These are phyloP conservation scores for Agapostemon virescens DNA, from an alignment of 2,888 invertebrate genomes.

Conservation along the genomic window DNA sequence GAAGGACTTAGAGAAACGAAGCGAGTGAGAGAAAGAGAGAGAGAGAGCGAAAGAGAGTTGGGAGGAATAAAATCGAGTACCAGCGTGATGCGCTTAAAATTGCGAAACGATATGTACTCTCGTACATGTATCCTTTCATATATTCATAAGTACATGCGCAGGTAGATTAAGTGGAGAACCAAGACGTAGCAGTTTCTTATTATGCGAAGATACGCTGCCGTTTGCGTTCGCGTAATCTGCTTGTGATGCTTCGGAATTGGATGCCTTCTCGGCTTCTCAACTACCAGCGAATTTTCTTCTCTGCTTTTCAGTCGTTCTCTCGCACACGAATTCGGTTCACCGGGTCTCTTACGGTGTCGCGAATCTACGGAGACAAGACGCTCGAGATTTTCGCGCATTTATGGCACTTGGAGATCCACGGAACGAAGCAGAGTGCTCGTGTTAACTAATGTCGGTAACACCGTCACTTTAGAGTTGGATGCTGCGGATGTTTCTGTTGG, in stretches of 20 bases:
- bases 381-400: background rate
- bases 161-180: background rate
- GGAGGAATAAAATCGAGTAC: background rate
- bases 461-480: background rate
- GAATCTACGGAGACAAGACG: background rate
- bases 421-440: background rate
- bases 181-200: background rate
- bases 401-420: background rate
- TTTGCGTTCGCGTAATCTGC: conserved; percentile 5
- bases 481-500: background rate
- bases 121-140: background rate
- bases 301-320: background rate
- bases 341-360: background rate
- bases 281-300: background rate
- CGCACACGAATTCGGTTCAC: background rate
- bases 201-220: background rate
- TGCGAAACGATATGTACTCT: background rate
- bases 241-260: background rate
- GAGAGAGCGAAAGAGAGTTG: background rate
- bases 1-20: too few species aligned
- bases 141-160: background rate
- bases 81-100: conserved; percentile 6
- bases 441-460: background rate
- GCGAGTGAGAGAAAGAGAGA: background rate
- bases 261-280: background rate